Percentiles rank a stretch among this genome's conserved stretches.
Conservation (phyloP, 1,140 invertebrate species). For the Cydia pomonella region DNA sequence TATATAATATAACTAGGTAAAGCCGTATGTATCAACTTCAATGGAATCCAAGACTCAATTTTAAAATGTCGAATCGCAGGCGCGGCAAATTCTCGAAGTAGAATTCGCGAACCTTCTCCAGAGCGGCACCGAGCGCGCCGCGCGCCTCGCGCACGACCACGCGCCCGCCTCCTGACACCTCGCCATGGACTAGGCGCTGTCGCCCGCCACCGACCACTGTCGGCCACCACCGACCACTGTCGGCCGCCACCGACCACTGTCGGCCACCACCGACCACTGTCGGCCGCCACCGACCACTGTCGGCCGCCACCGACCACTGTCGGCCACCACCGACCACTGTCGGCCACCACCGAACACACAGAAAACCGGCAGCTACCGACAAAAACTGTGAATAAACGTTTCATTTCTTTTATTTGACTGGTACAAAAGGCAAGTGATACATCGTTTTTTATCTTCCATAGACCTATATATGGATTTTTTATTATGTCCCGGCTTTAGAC, state of each 20-base stretch:
- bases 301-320: neutral
- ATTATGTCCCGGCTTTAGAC: conserved; percentile 5
- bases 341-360: neutral
- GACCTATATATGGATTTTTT: conserved; percentile 19
- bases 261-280: neutral
- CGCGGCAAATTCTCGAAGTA: conserved; percentile 92
- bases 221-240: neutral
- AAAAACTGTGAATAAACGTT: conserved; percentile 25
- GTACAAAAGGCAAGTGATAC: conserved; percentile 25
- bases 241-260: neutral
- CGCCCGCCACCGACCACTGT: conserved; percentile 18
- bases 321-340: neutral
- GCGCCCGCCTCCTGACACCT: conserved; percentile 68
- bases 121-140: conserved; percentile 90
- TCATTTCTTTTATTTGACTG: conserved; percentile 27
- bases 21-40: too few relatives aligned
- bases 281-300: neutral
- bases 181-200: conserved; percentile 60
- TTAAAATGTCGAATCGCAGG: too few relatives aligned
- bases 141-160: conserved; percentile 79
- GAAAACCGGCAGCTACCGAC: neutral
- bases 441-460: conserved; percentile 29
- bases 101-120: conserved; percentile 94
- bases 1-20: too few relatives aligned
- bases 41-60: too few relatives aligned